phyloP scores from a whole-genome alignment of 1,140 invertebrate genomes.

The Drosophila littoralis region DNA sequence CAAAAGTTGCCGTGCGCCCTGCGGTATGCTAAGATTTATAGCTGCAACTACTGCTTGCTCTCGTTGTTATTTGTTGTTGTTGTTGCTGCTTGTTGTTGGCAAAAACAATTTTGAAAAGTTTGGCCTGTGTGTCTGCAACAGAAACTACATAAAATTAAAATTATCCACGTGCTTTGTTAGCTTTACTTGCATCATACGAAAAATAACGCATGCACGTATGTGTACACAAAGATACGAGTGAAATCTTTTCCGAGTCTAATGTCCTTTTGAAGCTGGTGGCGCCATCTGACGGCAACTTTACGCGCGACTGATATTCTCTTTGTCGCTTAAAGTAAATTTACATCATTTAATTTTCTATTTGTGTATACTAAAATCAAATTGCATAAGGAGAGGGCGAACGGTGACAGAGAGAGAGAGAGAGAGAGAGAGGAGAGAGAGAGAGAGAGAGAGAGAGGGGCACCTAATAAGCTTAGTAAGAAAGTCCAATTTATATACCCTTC shows the following conservation, averaged over 20 bases:
- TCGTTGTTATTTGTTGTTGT: constrained; percentile 36
- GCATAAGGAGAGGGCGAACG: not conserved
- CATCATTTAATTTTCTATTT: constrained; percentile 43
- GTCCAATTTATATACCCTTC: no score
- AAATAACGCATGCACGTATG: constrained; percentile 9
- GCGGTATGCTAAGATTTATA: constrained; percentile 81
- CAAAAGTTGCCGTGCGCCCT: constrained; percentile 68
- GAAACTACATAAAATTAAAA: constrained; percentile 76
- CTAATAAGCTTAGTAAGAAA: no score
- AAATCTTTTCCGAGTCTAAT: constrained; percentile 26
- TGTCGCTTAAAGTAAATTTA: constrained; percentile 66
- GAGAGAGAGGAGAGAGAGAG: not conserved
- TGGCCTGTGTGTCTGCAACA: constrained; percentile 58
- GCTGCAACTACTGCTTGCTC: constrained; percentile 60
- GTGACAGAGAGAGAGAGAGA: not conserved
- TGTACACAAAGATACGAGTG: constrained; percentile 9
- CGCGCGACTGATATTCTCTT: constrained; percentile 20
- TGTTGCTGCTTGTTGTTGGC: constrained; percentile 55
- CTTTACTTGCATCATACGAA: constrained; percentile 43
- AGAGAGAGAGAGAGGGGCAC: not conserved
- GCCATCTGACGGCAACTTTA: constrained; percentile 21
- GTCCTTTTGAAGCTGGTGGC: constrained; percentile 18
- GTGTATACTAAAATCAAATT: not conserved
- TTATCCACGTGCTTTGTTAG: constrained; percentile 68
- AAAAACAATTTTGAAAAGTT: constrained; percentile 77